Conservation (phyloP, 2,113 vertebrate species). For the Carollia perspicillata region DNA sequence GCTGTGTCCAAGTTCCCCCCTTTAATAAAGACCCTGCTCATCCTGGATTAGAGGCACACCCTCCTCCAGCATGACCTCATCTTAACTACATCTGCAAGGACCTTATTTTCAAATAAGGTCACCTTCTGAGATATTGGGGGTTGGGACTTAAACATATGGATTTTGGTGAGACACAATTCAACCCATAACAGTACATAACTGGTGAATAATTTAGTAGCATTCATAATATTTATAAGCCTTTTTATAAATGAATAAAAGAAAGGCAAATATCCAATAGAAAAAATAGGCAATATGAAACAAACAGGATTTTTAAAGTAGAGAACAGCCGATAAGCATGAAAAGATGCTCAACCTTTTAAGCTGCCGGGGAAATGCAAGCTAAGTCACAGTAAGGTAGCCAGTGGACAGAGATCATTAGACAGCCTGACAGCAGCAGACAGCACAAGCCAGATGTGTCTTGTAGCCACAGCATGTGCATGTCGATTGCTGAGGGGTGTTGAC, state of each 20-base stretch:
- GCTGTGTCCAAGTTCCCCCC: not conserved
- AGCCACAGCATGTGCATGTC: rapidly evolving
- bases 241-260: not conserved
- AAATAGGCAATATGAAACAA: not conserved
- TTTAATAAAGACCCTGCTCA: not conserved
- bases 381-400: not conserved
- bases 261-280: not conserved
- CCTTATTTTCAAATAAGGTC: not conserved
- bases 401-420: not conserved
- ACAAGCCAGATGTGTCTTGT: not conserved
- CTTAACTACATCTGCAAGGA: not conserved
- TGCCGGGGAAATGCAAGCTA: not conserved
- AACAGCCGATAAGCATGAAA: not conserved
- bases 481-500: not conserved
- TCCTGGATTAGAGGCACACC: not conserved
- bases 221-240: not conserved
- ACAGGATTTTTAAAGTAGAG: not conserved
- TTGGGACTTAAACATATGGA: not conserved
- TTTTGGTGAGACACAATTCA: not conserved
- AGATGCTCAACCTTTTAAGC: not conserved
- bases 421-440: not conserved
- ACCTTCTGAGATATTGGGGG: not conserved
- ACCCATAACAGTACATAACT: not conserved
- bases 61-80: not conserved
- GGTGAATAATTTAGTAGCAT: not conserved